These are phyloP conservation scores for Xestia sexstrigata DNA, from an alignment of 2,888 invertebrate species.

Conservation along the genomic window DNA sequence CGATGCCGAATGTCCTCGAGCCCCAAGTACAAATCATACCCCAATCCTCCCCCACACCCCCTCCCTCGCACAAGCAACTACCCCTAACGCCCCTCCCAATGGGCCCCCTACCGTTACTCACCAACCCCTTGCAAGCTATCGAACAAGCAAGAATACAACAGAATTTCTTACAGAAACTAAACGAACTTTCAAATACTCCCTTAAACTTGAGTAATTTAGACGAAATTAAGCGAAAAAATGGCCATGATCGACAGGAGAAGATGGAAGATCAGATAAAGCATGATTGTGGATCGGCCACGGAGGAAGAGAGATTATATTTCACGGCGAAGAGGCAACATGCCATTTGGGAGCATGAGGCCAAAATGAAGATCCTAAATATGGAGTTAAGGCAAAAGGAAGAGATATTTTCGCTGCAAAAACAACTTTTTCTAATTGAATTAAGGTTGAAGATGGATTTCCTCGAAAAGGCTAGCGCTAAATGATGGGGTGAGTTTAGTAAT, in stretches of 20 bases:
- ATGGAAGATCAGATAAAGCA: slow-evolving; percentile 76
- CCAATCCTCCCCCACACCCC: slow-evolving; percentile 83
- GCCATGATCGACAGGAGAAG: slow-evolving; percentile 75
- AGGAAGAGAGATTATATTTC: slow-evolving; percentile 86
- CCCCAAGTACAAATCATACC: slow-evolving; percentile 87
- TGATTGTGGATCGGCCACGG: slow-evolving; percentile 80
- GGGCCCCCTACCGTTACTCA: slow-evolving; percentile 73
- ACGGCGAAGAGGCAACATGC: slow-evolving; percentile 88
- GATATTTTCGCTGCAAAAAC: slow-evolving; percentile 88
- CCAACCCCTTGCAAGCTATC: slow-evolving; percentile 83
- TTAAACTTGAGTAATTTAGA: slow-evolving; percentile 87
- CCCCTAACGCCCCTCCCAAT: slow-evolving; percentile 70
- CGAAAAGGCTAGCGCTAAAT: slow-evolving; percentile 87
- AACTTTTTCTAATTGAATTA: slow-evolving; percentile 87
- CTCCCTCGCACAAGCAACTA: slow-evolving; percentile 69
- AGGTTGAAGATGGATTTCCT: slow-evolving; percentile 89
- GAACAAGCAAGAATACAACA: slow-evolving; percentile 86
- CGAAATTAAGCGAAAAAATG: slow-evolving; percentile 75
- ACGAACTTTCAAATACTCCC: slow-evolving; percentile 86
- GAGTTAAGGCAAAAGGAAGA: slow-evolving; percentile 88
- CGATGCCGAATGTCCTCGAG: slow-evolving; percentile 87
- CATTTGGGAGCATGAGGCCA: slow-evolving; percentile 88
- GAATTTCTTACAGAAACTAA: slow-evolving; percentile 84
- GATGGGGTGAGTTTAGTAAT: slow-evolving; percentile 63
- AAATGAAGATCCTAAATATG: slow-evolving; percentile 89